Percentiles rank a stretch among this genome's conserved stretches.
phyloP scores from a whole-genome alignment of 1,140 invertebrate species.

The silkworm (Bombyx mori) region DNA sequence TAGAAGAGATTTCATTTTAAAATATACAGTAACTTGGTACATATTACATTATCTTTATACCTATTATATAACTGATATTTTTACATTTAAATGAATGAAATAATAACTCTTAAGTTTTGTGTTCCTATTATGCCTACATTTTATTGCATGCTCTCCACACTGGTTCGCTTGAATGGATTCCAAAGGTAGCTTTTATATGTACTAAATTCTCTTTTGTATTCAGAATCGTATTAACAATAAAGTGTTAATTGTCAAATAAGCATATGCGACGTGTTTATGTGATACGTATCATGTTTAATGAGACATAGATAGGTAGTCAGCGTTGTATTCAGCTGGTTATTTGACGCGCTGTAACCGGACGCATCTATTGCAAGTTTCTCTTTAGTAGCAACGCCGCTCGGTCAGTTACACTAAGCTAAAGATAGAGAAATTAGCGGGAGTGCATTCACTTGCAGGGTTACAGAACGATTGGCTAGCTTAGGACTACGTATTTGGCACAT shows the following conservation, averaged over 20 bases:
- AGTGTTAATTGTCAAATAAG: too few species aligned
- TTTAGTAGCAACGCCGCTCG: conserved; percentile 42
- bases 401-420: conserved; percentile 66
- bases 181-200: too few species aligned
- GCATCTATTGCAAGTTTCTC: conserved; percentile 60
- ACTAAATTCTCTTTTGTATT: too few species aligned
- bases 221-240: too few species aligned
- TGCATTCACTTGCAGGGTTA: conserved; percentile 42
- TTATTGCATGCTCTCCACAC: neutral
- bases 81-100: neutral
- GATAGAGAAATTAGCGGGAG: conserved; percentile 66
- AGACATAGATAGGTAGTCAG: too few species aligned
- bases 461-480: neutral
- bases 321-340: conserved; percentile 2
- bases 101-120: neutral
- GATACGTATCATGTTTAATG: too few species aligned
- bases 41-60: neutral
- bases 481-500: neutral
- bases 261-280: too few species aligned
- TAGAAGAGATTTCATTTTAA: too few species aligned
- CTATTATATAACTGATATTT: neutral
- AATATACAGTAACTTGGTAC: too few species aligned
- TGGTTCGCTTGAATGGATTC: neutral
- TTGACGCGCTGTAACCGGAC: conserved; percentile 46
- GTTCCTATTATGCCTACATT: neutral